Evolutionary conservation across 1,140 invertebrate species (phyloP).

Genomic region (Bilobella aurantiaca): DNA sequence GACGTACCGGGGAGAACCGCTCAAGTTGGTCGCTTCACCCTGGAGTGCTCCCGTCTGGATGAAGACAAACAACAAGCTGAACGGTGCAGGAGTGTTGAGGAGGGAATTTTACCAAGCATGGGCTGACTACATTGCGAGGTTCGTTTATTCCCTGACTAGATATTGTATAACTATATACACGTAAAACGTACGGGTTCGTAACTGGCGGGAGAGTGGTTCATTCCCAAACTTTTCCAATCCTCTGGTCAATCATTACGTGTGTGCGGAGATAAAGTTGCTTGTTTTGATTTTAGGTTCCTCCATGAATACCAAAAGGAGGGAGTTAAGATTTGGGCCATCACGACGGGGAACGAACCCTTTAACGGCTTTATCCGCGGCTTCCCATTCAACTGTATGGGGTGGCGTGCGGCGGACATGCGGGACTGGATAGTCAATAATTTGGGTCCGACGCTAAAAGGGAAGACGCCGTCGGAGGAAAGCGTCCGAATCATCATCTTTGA

Average conservation of each 20-base stretch:
- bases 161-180: no score
- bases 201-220: no score
- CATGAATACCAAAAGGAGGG: conserved; percentile 47
- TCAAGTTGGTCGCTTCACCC: conserved; percentile 54
- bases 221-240: no score
- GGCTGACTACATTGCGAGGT: conserved; percentile 69
- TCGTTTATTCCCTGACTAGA: no score
- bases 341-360: conserved; percentile 42
- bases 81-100: conserved; percentile 49
- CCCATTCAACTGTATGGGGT: conserved; percentile 61
- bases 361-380: conserved; percentile 45
- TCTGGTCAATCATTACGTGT: no score
- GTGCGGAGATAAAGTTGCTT: no score
- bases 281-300: conserved; percentile 59
- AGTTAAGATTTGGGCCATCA: conserved; percentile 52
- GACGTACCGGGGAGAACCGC: no score
- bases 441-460: conserved; percentile 53
- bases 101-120: conserved; percentile 62
- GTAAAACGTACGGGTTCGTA: no score
- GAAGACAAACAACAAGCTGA: conserved; percentile 65
- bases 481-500: no score
- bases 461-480: no score
- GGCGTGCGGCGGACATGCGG: conserved; percentile 50
- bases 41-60: conserved; percentile 89
- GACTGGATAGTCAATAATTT: conserved; percentile 57